Evolutionary conservation across 2,797 vertebrate genomes (phyloP), one percentile per base, ranked within the genome.

Genomic region (Taeniopygia guttata): DNA sequence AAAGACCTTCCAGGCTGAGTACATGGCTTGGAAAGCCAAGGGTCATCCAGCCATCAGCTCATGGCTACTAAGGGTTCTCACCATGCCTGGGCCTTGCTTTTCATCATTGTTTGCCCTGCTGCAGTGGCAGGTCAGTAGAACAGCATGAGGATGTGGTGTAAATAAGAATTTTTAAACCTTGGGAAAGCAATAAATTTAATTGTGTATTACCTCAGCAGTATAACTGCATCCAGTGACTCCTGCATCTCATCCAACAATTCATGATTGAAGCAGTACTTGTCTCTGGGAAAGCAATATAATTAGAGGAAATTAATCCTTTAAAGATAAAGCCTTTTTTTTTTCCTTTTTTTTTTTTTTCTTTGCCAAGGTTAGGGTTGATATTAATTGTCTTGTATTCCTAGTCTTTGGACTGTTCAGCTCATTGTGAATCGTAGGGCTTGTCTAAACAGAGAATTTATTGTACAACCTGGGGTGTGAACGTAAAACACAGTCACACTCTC

Each of bases 361-460:
- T 34, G 15, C 64, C 62, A 88, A 67, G 25, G 30, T 69, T 62
- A 86, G 66, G 34, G 43, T 17, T 90, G 73, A 26, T 87, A 93
- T 34, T 85, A 11, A 62, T 92, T 94, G 83, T 93, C 42, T 88
- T 74, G 19, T 49, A 46, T 86, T 73, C 38, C n/a, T 87, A 29
- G 51, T 62, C 64, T 93, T 85, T 63, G 19, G 49, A 27, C 25
- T 89, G 36, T 68, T 76, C 76, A 75, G 63, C 60, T 87, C 36
- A n/a, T 64, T 84, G 59, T 63, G 76, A 93, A 78, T 82, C 0
- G 0, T 84, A 79, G 46, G 38, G 46, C 70, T 90, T 95, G 45
- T 88, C 84, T 89, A 84, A 93, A 36, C 32, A 90, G 67, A 79
- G 42, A 94, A 90, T 95, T 96, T 95, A 80, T 70, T 89, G 56